phyloP scores from a whole-genome alignment of 2,888 invertebrate genomes.

The Hypolimnas misippus region DNA sequence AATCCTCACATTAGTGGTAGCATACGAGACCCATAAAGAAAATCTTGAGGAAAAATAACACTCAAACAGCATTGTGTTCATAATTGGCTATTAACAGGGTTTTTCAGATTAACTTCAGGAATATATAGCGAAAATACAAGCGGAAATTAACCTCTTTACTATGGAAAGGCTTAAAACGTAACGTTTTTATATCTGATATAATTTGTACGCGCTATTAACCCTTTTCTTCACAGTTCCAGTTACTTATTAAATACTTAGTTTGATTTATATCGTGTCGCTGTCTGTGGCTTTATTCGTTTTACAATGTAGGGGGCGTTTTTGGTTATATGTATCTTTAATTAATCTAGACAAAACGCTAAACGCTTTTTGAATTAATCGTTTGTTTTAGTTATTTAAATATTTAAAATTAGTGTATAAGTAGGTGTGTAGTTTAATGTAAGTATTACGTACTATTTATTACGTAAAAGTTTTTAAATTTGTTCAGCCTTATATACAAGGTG shows the following conservation, averaged over 20 bases:
- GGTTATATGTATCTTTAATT: too few relatives aligned
- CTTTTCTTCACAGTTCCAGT: not conserved
- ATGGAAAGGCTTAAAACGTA: constrained; percentile 32
- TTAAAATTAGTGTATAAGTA: too few relatives aligned
- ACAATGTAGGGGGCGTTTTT: too few relatives aligned
- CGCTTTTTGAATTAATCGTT: too few relatives aligned
- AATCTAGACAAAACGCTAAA: too few relatives aligned
- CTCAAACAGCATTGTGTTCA: constrained; percentile 49
- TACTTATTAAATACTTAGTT: not conserved
- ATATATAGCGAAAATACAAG: constrained; percentile 46
- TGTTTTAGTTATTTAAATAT: too few relatives aligned
- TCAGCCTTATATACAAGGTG: too few relatives aligned
- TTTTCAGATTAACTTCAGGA: constrained; percentile 40
- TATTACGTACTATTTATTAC: too few relatives aligned
- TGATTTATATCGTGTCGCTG: not conserved
- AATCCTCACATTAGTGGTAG: constrained; percentile 32
- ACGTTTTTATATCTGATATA: constrained; percentile 29
- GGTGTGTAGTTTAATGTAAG: too few relatives aligned
- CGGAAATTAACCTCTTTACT: constrained; percentile 52
- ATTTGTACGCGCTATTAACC: constrained; percentile 7
- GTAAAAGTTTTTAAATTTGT: too few relatives aligned
- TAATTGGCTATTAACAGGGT: constrained; percentile 51
- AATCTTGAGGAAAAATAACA: constrained; percentile 45
- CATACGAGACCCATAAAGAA: constrained; percentile 20
- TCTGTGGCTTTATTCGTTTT: not conserved